A percentile compares a stretch with the other conserved stretches of the same genome.
phyloP scores from a whole-genome alignment of 2,113 vertebrate genomes.

The Greenwoodochromis staneri region DNA sequence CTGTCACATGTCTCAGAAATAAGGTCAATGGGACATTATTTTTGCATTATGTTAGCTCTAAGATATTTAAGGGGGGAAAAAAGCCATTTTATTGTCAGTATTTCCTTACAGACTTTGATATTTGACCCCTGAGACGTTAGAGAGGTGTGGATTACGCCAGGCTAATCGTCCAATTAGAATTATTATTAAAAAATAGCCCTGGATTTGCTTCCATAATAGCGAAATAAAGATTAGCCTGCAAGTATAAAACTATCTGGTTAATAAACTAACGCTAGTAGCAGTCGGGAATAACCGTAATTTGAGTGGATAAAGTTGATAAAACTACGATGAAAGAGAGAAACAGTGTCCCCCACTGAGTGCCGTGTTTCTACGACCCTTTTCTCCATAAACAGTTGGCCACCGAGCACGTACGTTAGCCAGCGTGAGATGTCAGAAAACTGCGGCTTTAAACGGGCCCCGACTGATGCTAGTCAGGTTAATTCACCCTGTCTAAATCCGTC shows the following conservation, averaged over 20 bases:
- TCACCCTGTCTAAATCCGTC: not conserved
- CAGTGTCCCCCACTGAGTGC: not conserved
- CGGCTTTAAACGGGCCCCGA: constrained; percentile 29
- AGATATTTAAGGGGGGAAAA: accelerated
- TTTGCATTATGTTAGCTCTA: not conserved
- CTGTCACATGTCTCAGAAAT: not conserved
- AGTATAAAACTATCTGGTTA: not conserved
- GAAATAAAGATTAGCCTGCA: not conserved
- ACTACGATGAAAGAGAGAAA: not conserved
- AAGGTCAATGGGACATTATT: not conserved
- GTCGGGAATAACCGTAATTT: accelerated
- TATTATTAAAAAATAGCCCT: not conserved
- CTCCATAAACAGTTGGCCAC: constrained; percentile 62
- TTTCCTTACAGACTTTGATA: not conserved
- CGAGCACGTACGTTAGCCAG: constrained; percentile 55
- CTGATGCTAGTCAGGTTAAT: not conserved
- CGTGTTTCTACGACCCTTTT: not conserved
- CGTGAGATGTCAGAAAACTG: constrained; percentile 11
- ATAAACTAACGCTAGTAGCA: not conserved
- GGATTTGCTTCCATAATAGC: not conserved
- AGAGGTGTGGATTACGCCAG: not conserved
- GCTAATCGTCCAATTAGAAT: not conserved
- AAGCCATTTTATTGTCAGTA: not conserved
- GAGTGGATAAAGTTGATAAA: not conserved
- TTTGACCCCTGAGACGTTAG: not conserved